Percentiles rank a stretch among this genome's conserved stretches.
phyloP scores from a whole-genome alignment of 2,113 vertebrate species.

The Candoia aspera region DNA sequence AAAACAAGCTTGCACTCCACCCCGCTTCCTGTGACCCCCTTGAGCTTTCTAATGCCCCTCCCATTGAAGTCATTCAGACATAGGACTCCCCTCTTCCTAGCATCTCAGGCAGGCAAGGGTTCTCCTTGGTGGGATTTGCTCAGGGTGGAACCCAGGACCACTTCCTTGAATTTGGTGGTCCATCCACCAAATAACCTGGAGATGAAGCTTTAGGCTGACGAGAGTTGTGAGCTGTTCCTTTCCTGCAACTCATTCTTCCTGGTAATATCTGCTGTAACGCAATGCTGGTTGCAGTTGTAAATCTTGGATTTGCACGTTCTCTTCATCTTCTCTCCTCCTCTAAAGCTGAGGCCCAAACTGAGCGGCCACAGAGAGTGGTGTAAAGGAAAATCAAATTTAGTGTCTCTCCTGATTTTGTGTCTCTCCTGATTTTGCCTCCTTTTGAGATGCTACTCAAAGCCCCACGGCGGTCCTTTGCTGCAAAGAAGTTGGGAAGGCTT shows the following conservation, averaged over 20 bases:
- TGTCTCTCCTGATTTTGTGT: neutral
- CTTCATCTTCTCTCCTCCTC: neutral
- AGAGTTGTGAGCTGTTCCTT: neutral
- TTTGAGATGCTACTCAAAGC: neutral
- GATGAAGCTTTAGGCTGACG: neutral
- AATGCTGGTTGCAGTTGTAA: neutral
- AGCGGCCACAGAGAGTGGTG: neutral
- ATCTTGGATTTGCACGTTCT: neutral
- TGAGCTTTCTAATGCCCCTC: neutral
- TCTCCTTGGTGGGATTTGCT: neutral
- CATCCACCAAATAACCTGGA: neutral
- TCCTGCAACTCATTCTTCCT: neutral
- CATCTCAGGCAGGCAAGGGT: neutral
- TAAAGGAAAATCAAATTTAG: neutral
- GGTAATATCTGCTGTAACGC: neutral
- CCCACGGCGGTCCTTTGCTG: neutral
- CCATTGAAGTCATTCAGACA: neutral
- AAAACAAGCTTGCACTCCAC: slow-evolving; percentile 55
- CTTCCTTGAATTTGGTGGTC: too few species aligned
- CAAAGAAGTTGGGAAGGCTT: neutral
- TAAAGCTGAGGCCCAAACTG: neutral
- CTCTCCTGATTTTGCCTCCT: neutral
- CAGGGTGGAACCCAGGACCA: neutral
- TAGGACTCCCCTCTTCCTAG: neutral
- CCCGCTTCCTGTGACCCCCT: neutral